phyloP scores from a whole-genome alignment of 2,113 vertebrate genomes.

The Hylia prasina region DNA sequence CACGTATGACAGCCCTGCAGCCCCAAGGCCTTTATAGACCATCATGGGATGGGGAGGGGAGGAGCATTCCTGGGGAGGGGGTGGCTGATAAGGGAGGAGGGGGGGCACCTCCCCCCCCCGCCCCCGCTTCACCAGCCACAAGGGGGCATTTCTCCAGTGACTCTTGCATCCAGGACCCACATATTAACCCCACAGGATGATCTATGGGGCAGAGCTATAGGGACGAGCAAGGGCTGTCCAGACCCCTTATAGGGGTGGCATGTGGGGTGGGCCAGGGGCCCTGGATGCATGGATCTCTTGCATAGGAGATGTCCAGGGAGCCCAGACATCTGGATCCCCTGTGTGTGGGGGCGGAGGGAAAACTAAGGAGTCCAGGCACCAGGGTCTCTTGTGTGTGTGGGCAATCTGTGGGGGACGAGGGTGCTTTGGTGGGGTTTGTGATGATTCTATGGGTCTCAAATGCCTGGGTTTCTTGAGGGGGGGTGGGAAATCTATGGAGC shows the following conservation, averaged over 20 bases:
- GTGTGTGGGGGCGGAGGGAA: background rate
- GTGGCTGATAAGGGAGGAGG: background rate
- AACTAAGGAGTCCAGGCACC: background rate
- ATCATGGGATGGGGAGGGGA: background rate
- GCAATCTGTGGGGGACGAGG: background rate
- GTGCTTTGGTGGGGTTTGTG: background rate
- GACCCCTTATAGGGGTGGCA: background rate
- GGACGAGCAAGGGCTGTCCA: no score
- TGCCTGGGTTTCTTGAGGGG: background rate
- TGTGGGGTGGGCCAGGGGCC: background rate
- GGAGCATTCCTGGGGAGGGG: slow-evolving; percentile 10
- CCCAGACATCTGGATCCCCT: background rate
- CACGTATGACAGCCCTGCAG: background rate
- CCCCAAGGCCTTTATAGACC: background rate
- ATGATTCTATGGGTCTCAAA: background rate
- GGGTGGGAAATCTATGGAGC: accelerated
- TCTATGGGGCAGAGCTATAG: background rate
- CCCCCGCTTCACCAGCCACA: background rate
- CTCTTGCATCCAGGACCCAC: background rate
- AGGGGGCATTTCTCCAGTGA: background rate
- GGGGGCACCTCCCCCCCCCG: background rate
- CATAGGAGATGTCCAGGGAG: background rate
- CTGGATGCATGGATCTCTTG: background rate
- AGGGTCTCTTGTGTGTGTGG: background rate
- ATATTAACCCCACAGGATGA: background rate